These are phyloP conservation scores for Apocrypta bakeri DNA, from an alignment of 1,140 invertebrate genomes.

Conservation along the genomic window DNA sequence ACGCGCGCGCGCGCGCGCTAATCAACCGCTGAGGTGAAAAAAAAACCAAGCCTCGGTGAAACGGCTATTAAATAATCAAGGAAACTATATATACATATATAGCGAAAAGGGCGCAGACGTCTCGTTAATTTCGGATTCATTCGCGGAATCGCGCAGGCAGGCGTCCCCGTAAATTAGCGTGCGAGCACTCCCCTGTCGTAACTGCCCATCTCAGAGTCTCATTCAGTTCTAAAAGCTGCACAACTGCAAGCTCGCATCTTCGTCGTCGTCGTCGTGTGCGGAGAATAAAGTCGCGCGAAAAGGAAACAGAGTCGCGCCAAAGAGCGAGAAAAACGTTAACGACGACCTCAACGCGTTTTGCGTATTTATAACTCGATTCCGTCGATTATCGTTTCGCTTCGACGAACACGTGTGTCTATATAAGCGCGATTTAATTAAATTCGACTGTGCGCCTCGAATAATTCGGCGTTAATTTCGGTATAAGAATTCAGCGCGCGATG, in stretches of 20 bases:
- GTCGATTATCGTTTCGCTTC: no score
- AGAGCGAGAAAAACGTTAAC: background rate
- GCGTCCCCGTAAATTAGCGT: conserved; percentile 38
- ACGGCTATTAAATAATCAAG: conserved; percentile 10
- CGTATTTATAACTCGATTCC: conserved; percentile 1
- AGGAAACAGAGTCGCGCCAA: no score
- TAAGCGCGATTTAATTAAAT: no score
- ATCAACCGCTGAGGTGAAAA: background rate
- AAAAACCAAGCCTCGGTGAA: background rate
- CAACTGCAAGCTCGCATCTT: background rate
- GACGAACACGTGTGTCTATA: no score
- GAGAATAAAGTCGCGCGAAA: conserved; percentile 5
- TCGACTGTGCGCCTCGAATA: no score
- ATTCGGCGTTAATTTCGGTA: no score
- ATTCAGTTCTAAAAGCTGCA: conserved; percentile 22
- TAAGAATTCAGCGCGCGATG: no score
- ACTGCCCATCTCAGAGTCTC: conserved; percentile 23
- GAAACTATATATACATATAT: background rate
- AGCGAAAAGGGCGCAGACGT: background rate
- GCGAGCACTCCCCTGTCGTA: conserved; percentile 6
- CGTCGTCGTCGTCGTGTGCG: background rate
- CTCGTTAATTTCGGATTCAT: conserved; percentile 43
- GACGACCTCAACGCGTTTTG: no score
- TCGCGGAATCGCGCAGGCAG: background rate
- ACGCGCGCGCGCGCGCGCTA: background rate